Base-by-base conservation (phyloP, 2,888 invertebrate genomes). In the Aelia acuminata region DNA sequence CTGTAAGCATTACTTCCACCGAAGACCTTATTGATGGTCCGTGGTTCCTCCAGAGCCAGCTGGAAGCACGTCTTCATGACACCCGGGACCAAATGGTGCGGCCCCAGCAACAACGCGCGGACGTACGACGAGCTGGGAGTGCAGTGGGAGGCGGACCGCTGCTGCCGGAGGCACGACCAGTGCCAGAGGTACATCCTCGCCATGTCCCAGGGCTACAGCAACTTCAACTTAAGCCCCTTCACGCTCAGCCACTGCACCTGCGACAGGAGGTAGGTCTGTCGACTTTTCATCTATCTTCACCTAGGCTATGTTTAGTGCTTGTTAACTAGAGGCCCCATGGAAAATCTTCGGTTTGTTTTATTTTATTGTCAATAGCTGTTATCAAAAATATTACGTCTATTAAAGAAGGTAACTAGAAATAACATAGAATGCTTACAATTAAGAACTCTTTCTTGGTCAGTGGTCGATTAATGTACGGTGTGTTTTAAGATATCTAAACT, bases 21-120 rank as follows among this genome's bases (percentile, higher is more conserved):
- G 7, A 4, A 31, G 31, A 5, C 31, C 0, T 35, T 31, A 35
- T 8, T 35, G 63, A 35, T 20, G 63, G 20, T 70, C 18, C 35
- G 22, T 0, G 4, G 43, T 43, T 4, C 43, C 43, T 43, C n/a
- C 31, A 87, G 87, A 26, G 15, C 43, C 47, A 39, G 70, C 13
- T 87, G 57, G 87, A 87, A 39, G 47, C 43, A 87, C 15, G 13
- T 13, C 87, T 47, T 87, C 47, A 94, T 95, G 91, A 92, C 94
- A 88, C 95, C 95, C 5, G 95, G 95, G 88, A 95, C 95, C 22
- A 94, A 95, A 91, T 96, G 96, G 96, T 96, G 96, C 92, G 96
- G 96, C 13, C 94, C 91, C 92, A 95, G 92, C 91, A 94, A 93
- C 91, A 93, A 92, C 91, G 96, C 93, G 90, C 93, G 92, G 88